Percentiles rank a stretch among this genome's conserved stretches.
These are phyloP conservation scores for Ooceraea biroi DNA, from an alignment of 1,140 invertebrate species.

Conservation along the genomic window DNA sequence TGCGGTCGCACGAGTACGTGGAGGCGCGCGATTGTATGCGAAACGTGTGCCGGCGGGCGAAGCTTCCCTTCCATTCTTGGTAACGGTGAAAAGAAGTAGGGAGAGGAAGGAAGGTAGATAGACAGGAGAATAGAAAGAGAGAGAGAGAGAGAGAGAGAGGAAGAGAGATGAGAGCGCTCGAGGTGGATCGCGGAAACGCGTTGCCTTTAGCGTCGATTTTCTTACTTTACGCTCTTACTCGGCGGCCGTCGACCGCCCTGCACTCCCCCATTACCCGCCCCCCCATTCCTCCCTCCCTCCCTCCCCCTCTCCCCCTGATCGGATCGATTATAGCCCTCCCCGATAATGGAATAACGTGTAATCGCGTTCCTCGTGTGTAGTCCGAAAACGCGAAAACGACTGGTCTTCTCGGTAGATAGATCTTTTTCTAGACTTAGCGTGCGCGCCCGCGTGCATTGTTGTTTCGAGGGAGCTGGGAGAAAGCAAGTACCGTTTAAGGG, in stretches of 20 bases:
- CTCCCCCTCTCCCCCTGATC: constrained; percentile 63
- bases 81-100: constrained; percentile 65
- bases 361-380: constrained; percentile 66
- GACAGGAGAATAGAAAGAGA: constrained; percentile 28
- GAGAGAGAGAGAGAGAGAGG: constrained; percentile 57
- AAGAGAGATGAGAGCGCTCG: constrained; percentile 38
- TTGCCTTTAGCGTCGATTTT: constrained; percentile 81
- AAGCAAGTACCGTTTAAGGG: constrained; percentile 64
- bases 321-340: constrained; percentile 75
- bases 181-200: constrained; percentile 72
- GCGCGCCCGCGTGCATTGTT: constrained; percentile 50
- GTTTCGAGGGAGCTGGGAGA: constrained; percentile 42
- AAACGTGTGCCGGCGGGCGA: constrained; percentile 23
- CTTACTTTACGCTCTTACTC: constrained; percentile 72
- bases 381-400: constrained; percentile 62
- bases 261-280: background rate
- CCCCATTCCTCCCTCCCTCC: background rate
- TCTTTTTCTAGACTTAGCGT: constrained; percentile 73
- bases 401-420: constrained; percentile 73
- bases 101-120: constrained; percentile 24
- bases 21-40: constrained; percentile 55
- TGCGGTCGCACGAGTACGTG: constrained; percentile 44
- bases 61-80: constrained; percentile 72
- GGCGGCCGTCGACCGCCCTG: constrained; percentile 69
- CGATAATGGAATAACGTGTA: constrained; percentile 63